phyloP scores from a whole-genome alignment of 1,140 invertebrate genomes.

The Cyclina sinensis region DNA sequence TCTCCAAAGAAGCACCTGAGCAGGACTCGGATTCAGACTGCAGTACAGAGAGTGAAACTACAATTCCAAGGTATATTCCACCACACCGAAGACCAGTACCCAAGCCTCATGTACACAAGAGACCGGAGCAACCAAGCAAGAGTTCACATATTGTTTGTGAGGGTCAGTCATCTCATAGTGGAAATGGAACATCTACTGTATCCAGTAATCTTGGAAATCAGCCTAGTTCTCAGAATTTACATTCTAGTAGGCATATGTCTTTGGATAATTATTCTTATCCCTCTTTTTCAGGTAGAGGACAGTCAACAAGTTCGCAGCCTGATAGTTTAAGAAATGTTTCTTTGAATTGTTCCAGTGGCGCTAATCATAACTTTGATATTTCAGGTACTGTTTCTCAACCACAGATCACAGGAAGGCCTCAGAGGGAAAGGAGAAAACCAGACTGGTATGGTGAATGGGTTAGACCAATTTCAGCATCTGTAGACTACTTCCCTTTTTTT shows the following conservation, averaged over 20 bases:
- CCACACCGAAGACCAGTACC: slow-evolving; percentile 2
- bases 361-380: neutral
- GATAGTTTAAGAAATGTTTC: neutral
- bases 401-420: neutral
- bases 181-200: neutral
- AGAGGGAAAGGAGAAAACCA: neutral
- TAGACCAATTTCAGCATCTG: neutral
- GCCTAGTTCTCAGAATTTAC: neutral
- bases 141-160: slow-evolving; percentile 5
- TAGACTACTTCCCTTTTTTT: neutral
- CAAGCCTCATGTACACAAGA: neutral
- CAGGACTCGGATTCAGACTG: neutral
- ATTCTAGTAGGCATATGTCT: neutral
- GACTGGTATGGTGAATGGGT: neutral
- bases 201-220: no score
- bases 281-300: neutral
- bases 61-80: neutral
- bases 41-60: neutral
- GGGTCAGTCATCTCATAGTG: neutral
- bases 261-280: neutral
- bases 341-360: neutral
- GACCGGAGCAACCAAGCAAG: neutral
- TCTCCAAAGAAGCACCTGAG: neutral
- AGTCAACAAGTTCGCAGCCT: no score
- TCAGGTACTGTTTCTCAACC: neutral